Evolutionary conservation across 2,113 vertebrate species (phyloP).

Genomic region (Orthochromis indermauri): DNA sequence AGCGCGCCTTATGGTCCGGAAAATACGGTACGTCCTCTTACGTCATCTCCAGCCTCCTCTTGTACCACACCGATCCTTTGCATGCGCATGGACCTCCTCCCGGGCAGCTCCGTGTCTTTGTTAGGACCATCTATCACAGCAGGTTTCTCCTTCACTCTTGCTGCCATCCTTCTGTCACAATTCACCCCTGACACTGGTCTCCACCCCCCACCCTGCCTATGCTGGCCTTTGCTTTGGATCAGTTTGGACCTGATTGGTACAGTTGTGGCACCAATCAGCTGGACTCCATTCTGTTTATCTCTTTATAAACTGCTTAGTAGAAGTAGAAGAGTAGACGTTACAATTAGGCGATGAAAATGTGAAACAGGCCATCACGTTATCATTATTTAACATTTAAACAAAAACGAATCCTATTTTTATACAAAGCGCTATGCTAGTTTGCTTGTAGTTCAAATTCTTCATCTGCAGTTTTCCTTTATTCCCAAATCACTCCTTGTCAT

Average conservation of each 20-base stretch:
- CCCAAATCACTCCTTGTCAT: accelerated
- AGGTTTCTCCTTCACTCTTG: not conserved
- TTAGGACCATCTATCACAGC: not conserved
- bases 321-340: accelerated
- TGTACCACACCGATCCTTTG: not conserved
- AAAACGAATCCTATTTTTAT: accelerated
- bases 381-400: not conserved
- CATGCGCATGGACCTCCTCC: not conserved
- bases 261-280: not conserved
- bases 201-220: not conserved
- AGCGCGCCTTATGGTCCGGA: accelerated
- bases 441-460: not conserved
- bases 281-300: not conserved
- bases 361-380: not conserved
- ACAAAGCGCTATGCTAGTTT: not conserved
- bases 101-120: not conserved
- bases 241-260: not conserved
- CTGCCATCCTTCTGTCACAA: not conserved
- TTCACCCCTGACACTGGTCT: not conserved
- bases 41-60: not conserved
- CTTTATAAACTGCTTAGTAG: not conserved
- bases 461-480: not conserved
- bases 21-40: not conserved
- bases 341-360: not conserved
- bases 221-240: not conserved